phyloP scores from a whole-genome alignment of 2,113 vertebrate species.

The Mormoops blainvillei region DNA sequence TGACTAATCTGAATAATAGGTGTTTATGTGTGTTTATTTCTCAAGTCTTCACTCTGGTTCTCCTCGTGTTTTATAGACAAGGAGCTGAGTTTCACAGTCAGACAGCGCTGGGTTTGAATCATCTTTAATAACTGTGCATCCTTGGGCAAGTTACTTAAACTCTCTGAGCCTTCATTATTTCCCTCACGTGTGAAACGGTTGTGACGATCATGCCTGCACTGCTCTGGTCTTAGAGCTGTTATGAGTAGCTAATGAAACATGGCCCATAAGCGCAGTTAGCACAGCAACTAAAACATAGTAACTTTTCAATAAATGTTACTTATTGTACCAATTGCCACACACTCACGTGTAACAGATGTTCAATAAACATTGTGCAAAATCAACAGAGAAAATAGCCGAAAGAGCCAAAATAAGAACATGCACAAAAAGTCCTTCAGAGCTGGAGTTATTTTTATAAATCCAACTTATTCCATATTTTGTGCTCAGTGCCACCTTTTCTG shows the following conservation, averaged over 20 bases:
- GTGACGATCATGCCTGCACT: neutral
- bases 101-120: neutral
- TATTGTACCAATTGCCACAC: neutral
- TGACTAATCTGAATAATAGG: neutral
- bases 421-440: neutral
- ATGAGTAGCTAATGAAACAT: neutral
- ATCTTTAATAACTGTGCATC: neutral
- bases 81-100: neutral
- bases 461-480: neutral
- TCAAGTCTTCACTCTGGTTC: neutral
- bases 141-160: neutral
- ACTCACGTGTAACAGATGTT: neutral
- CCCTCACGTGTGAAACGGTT: neutral
- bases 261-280: neutral
- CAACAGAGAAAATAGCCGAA: neutral
- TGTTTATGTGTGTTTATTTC: neutral
- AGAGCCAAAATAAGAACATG: neutral
- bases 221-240: neutral
- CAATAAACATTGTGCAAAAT: conserved; percentile 18
- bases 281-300: neutral
- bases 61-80: neutral
- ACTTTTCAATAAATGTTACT: neutral
- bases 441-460: neutral
- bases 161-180: neutral
- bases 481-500: neutral